Evolutionary conservation across 30 jellyfish, hydroid and myxozoan species (phyloP).

Genomic region (Pelagia noctiluca): DNA sequence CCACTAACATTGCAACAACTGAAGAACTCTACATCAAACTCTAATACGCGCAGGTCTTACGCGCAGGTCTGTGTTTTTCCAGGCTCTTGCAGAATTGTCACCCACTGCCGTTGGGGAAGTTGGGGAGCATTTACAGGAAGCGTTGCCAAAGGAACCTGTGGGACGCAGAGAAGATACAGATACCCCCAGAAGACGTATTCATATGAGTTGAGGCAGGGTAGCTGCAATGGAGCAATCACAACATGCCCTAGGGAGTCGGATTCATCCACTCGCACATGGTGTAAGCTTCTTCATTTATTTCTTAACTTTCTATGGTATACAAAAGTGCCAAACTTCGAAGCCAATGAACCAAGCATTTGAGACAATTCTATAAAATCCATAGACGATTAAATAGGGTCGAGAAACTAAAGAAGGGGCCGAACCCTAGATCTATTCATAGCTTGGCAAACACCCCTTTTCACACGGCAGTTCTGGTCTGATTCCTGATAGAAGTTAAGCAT

Average conservation of each 20-base stretch:
- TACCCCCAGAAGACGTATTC: constrained; percentile 59
- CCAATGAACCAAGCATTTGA: too few species aligned
- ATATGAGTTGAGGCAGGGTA: constrained; percentile 52
- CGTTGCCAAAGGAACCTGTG: constrained; percentile 85
- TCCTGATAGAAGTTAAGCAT: too few species aligned
- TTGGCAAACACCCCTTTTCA: too few species aligned
- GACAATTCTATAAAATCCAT: too few species aligned
- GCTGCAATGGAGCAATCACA: constrained; percentile 80
- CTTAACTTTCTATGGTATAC: background rate
- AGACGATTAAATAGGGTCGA: too few species aligned
- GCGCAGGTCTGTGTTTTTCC: background rate
- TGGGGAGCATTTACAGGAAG: constrained; percentile 92
- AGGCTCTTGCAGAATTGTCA: constrained; percentile 90
- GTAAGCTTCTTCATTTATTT: constrained; percentile 56
- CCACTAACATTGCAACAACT: background rate
- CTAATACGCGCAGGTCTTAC: background rate
- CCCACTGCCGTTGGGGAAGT: constrained; percentile 86
- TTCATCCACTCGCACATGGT: constrained; percentile 71
- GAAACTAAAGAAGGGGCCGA: too few species aligned
- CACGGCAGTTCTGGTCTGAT: too few species aligned
- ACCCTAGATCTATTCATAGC: too few species aligned
- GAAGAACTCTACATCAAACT: background rate
- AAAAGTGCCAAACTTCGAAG: too few species aligned
- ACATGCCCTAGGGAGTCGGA: constrained; percentile 69
- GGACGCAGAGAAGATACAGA: constrained; percentile 85